Evolutionary conservation across 2,113 vertebrate genomes (phyloP).

Genomic region (Steatornis caripensis): DNA sequence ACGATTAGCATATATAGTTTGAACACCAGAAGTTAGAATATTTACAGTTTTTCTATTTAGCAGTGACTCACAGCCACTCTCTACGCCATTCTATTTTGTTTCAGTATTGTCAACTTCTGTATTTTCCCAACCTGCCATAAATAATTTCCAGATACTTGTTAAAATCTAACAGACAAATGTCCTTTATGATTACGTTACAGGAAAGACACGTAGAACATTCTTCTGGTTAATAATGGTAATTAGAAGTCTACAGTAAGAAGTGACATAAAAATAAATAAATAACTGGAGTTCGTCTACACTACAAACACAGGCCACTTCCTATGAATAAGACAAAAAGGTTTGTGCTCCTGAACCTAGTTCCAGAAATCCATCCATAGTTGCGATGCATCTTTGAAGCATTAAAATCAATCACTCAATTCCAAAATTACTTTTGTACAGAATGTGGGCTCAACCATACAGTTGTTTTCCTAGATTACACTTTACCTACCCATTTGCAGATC

Average conservation of each 20-base stretch:
- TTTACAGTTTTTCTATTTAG: background rate
- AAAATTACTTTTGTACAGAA: background rate
- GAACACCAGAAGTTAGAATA: background rate
- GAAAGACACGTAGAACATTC: background rate
- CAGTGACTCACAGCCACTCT: background rate
- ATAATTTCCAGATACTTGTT: background rate
- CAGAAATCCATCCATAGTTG: background rate
- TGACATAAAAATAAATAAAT: background rate
- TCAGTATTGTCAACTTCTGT: background rate
- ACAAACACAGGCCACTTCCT: background rate
- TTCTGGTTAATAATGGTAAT: background rate
- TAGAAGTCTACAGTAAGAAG: background rate
- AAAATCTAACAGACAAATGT: background rate
- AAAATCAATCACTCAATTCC: background rate
- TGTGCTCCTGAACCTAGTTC: background rate
- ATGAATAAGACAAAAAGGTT: background rate
- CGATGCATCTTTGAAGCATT: background rate
- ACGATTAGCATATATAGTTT: background rate
- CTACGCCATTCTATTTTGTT: background rate
- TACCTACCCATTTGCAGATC: background rate
- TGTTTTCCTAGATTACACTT: background rate
- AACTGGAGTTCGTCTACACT: background rate
- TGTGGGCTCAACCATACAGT: background rate
- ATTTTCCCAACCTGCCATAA: background rate
- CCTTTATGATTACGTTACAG: background rate